phyloP scores from a whole-genome alignment of 2,888 invertebrate species.

The Eudasyphora cyanicolor region DNA sequence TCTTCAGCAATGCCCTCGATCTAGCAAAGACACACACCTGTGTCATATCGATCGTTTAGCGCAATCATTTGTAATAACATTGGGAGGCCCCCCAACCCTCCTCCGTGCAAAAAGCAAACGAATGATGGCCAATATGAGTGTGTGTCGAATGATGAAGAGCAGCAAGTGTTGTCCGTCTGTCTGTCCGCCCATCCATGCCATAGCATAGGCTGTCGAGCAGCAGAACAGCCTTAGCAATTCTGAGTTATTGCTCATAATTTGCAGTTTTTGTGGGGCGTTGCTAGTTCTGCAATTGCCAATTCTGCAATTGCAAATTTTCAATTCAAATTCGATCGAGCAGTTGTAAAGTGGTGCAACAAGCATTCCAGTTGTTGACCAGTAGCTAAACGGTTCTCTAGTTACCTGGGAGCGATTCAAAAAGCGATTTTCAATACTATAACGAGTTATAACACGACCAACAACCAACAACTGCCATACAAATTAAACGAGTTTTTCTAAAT shows the following conservation, averaged over 20 bases:
- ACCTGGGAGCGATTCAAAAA: slow-evolving; percentile 63
- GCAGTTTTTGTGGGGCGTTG: slow-evolving; percentile 69
- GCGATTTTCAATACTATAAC: slow-evolving; percentile 10
- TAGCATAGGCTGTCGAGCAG: slow-evolving; percentile 4
- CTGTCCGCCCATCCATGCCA: slow-evolving; percentile 2
- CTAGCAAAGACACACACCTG: slow-evolving; percentile 63
- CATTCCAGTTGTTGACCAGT: slow-evolving; percentile 80
- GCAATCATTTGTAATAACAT: slow-evolving; percentile 52
- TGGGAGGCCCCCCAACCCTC: slow-evolving; percentile 3
- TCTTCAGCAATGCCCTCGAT: background rate
- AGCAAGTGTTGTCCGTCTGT: slow-evolving; percentile 34
- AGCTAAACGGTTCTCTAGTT: slow-evolving; percentile 73
- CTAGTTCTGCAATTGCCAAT: slow-evolving; percentile 71
- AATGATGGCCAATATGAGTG: background rate
- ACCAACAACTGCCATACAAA: slow-evolving; percentile 37
- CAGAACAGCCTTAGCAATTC: too few relatives aligned
- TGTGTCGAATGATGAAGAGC: slow-evolving; percentile 45
- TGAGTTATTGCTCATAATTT: slow-evolving; percentile 57
- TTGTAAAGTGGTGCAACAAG: slow-evolving; percentile 68
- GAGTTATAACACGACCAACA: background rate
- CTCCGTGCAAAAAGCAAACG: background rate
- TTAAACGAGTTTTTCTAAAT: slow-evolving; percentile 12
- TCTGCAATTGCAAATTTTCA: slow-evolving; percentile 33
- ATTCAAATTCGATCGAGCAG: slow-evolving; percentile 20
- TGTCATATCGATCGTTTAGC: slow-evolving; percentile 66